Base-by-base conservation (phyloP, 2,888 invertebrate species). In the Leptopilina myrica region DNA sequence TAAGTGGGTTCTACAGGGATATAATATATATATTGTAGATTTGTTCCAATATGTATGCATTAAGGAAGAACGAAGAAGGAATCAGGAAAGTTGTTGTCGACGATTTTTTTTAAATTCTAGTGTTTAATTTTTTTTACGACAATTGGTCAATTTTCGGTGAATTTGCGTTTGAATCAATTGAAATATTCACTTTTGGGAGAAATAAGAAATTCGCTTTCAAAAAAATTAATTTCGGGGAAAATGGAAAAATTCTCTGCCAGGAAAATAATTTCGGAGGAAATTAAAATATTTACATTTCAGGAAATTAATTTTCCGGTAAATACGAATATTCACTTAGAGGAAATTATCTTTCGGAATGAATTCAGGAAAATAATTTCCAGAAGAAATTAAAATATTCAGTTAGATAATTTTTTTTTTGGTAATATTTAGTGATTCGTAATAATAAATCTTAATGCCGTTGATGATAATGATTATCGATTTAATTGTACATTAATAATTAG, bases 1-100 rank as follows among this genome's bases (percentile, higher is more conserved):
- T 83, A 84, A 87, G 88, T 85, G 87, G 85, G 78, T 86, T 85
- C 86, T 83, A 56, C 88, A 86, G 88, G 33, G 87, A 88, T 87
- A 88, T 87, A 86, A 85, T 89, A 87, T 84, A 85, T 84, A 79
- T 79, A 80, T 78, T 65, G 79, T 64, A 78, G 76, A 77, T 56
- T 66, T 69, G 67, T 69, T 78, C 49, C 40, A 64, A 46, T 46
- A 33, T 33, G 33, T 33, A 33, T 33, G 33, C 67, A 62, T 33
- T 26, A 33, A 69, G 20, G 53, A 69, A 53, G 33, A 56, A 15
- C 33, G 33, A 33, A 33, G 33, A 46, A 46, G 49, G 20, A 20
- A 20, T 62, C 20, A 20, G 7, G 20, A 6, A 62, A 20, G 20
- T 62, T 62, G 8, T 62, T 62, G 20, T 62, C 20, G 9, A 62